A percentile compares a stretch with the other conserved stretches of the same genome.
Evolutionary conservation across 2,888 invertebrate species (phyloP).

Genomic region (Itoplectis maculator): DNA sequence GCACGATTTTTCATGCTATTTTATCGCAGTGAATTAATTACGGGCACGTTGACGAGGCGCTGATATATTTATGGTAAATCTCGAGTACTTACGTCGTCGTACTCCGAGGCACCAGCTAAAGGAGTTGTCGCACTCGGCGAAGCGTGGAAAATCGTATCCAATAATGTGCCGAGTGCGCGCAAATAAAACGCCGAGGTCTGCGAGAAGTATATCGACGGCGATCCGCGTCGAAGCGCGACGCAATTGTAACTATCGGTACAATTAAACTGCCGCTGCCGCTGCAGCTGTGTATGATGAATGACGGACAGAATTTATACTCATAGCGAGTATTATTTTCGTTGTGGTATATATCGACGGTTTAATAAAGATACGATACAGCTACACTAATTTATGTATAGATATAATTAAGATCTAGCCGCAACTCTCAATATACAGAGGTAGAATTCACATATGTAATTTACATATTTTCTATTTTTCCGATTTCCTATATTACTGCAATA

Average conservation of each 20-base stretch:
- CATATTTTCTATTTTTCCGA: slow-evolving; percentile 33
- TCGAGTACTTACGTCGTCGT: background rate
- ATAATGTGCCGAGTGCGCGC: background rate
- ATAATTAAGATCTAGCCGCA: slow-evolving; percentile 8
- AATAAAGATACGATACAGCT: slow-evolving; percentile 5
- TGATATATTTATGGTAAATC: slow-evolving; percentile 13
- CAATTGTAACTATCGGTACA: slow-evolving; percentile 3
- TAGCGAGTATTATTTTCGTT: background rate
- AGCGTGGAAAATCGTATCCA: slow-evolving; percentile 15
- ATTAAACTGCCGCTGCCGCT: slow-evolving; percentile 4
- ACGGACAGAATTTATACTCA: slow-evolving; percentile 3
- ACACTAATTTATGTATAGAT: slow-evolving; percentile 25
- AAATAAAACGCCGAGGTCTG: background rate
- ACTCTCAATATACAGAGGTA: slow-evolving; percentile 5
- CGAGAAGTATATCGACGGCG: slow-evolving; percentile 6
- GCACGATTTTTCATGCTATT: background rate
- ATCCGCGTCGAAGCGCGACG: slow-evolving; percentile 19
- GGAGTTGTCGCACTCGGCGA: slow-evolving; percentile 11
- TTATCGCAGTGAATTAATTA: slow-evolving; percentile 11
- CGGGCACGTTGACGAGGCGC: background rate
- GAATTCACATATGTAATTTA: slow-evolving; percentile 28
- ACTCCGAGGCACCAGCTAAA: background rate
- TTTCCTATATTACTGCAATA: slow-evolving; percentile 50
- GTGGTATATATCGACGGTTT: slow-evolving; percentile 13
- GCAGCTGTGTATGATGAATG: slow-evolving; percentile 12